Evolutionary conservation across 2,113 vertebrate genomes (phyloP).

Genomic region (Notechis scutatus): DNA sequence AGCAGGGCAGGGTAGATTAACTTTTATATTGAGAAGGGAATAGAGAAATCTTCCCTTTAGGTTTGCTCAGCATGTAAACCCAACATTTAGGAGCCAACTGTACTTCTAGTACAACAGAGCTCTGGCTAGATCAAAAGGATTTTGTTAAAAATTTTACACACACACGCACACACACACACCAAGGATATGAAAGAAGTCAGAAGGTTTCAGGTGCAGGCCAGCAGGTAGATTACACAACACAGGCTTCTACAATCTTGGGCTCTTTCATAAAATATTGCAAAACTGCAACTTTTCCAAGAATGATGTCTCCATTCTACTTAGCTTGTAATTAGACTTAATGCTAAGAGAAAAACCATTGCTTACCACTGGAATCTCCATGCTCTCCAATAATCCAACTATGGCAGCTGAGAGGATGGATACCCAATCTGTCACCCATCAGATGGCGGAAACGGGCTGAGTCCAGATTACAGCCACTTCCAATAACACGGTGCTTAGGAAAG

Average conservation of each 20-base stretch:
- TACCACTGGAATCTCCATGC: conserved; percentile 96
- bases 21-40: background rate
- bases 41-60: background rate
- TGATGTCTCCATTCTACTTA: background rate
- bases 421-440: conserved; percentile 90
- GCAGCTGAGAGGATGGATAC: conserved; percentile 88
- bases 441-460: conserved; percentile 95
- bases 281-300: background rate
- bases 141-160: background rate
- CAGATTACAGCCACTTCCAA: conserved; percentile 95
- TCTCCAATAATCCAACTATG: conserved; percentile 94
- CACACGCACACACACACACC: too few species aligned
- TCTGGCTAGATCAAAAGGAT: background rate
- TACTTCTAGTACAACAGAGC: background rate
- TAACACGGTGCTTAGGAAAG: conserved; percentile 91
- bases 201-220: background rate
- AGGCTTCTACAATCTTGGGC: background rate
- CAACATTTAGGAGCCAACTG: background rate
- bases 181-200: background rate
- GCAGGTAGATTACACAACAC: background rate
- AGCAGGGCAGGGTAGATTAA: conserved; percentile 9
- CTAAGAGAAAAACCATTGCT: conserved; percentile 25
- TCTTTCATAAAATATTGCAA: background rate
- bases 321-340: rapidly evolving
- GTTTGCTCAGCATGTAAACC: background rate